Conservation (phyloP, 2,797 vertebrate genomes). For the Halcyon chelicuti region DNA sequence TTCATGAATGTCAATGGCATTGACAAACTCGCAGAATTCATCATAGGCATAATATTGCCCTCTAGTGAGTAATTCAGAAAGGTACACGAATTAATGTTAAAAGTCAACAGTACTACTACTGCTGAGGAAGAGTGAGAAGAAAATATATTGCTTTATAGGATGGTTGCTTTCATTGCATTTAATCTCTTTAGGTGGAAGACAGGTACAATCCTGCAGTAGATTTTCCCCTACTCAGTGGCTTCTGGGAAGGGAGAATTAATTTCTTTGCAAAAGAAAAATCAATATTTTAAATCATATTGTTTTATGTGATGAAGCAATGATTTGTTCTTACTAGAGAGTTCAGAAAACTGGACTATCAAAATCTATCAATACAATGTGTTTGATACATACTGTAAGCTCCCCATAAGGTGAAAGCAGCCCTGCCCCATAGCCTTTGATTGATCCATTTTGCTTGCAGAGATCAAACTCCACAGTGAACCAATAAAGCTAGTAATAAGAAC, state of each 20-base stretch:
- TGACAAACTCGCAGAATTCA: not conserved
- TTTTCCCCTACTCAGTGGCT: not conserved
- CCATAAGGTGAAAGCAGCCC: conserved; percentile 86
- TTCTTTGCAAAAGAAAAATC: not conserved
- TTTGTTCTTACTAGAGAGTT: not conserved
- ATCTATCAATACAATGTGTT: not conserved
- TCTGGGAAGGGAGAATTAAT: not conserved
- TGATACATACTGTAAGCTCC: conserved; percentile 81
- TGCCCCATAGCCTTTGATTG: conserved; percentile 84
- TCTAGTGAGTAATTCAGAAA: conserved; percentile 63
- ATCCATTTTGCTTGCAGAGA: conserved; percentile 86
- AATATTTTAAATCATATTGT: not conserved
- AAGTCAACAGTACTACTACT: not conserved
- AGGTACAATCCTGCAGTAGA: not conserved
- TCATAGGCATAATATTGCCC: conserved; percentile 70
- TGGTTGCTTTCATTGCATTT: not conserved
- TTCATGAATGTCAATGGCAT: not conserved
- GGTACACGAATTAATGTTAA: not conserved
- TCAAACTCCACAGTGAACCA: conserved; percentile 90
- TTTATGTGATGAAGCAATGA: not conserved
- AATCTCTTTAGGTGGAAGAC: not conserved
- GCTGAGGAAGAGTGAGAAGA: not conserved
- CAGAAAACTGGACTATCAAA: not conserved
- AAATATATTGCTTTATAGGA: not conserved
- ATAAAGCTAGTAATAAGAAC: conserved; percentile 76